phyloP scores from a whole-genome alignment of 2,888 invertebrate species.

The Perithous albicinctus region DNA sequence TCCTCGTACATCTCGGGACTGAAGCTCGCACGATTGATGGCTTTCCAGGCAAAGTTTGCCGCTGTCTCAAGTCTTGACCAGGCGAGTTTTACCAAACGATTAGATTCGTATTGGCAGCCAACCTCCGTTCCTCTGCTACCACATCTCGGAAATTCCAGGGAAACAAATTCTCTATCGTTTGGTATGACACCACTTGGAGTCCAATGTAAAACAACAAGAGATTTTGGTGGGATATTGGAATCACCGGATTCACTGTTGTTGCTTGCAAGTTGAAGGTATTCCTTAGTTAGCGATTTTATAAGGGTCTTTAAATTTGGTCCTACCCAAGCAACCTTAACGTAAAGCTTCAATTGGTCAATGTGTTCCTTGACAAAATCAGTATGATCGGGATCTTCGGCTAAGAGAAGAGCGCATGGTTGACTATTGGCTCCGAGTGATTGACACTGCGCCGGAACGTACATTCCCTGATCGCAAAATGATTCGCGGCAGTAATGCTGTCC shows the following conservation, averaged over 20 bases:
- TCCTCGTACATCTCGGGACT: conserved; percentile 86
- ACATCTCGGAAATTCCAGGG: conserved; percentile 89
- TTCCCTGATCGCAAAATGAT: conserved; percentile 85
- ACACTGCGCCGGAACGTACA: conserved; percentile 88
- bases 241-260: conserved; percentile 31
- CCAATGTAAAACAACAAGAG: conserved; percentile 89
- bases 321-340: conserved; percentile 90
- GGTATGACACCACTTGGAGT: conserved; percentile 88
- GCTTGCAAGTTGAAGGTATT: conserved; percentile 71
- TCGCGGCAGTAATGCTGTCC: conserved; percentile 85
- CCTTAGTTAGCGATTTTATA: conserved; percentile 81
- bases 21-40: conserved; percentile 86
- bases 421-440: conserved; percentile 65
- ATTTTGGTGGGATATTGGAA: conserved; percentile 77
- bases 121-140: conserved; percentile 79
- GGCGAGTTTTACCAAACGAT: conserved; percentile 89
- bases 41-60: conserved; percentile 86
- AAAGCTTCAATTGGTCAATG: conserved; percentile 87
- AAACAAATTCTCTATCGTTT: conserved; percentile 85
- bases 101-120: conserved; percentile 89
- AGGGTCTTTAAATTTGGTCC: conserved; percentile 86
- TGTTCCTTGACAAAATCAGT: conserved; percentile 87
- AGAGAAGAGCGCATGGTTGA: conserved; percentile 81
- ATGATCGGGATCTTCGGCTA: conserved; percentile 85
- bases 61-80: conserved; percentile 86